Conservation (phyloP, 2,888 invertebrate species). For the Clepsis dumicolana region DNA sequence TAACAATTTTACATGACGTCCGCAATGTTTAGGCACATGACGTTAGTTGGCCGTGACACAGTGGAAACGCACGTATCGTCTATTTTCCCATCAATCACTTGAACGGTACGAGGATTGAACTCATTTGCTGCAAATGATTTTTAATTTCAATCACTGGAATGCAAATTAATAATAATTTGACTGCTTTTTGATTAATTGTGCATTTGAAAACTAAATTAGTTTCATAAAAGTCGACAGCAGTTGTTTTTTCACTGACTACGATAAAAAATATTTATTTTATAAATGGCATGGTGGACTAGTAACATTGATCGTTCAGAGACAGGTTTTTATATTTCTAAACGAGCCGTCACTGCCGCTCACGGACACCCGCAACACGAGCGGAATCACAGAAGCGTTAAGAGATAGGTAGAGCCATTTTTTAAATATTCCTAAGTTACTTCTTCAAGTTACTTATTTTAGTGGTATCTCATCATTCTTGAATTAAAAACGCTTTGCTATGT, state of each 20-base stretch:
- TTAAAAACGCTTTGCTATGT: too few relatives aligned
- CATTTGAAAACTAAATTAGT: background rate
- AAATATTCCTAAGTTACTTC: too few relatives aligned
- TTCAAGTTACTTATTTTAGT: too few relatives aligned
- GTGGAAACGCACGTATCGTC: slow-evolving; percentile 9
- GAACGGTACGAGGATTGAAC: slow-evolving; percentile 25
- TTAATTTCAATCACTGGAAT: slow-evolving; percentile 28
- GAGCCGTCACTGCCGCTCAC: too few relatives aligned
- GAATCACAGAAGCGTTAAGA: too few relatives aligned
- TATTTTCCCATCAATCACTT: slow-evolving; percentile 38
- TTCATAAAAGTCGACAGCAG: background rate
- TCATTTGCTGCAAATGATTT: slow-evolving; percentile 36
- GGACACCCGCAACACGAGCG: too few relatives aligned
- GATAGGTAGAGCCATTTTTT: too few relatives aligned
- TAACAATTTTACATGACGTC: background rate
- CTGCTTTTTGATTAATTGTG: slow-evolving; percentile 18
- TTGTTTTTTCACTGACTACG: background rate
- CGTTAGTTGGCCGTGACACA: background rate
- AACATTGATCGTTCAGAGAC: too few relatives aligned
- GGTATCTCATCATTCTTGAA: too few relatives aligned
- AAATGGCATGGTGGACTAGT: too few relatives aligned
- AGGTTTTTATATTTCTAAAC: too few relatives aligned
- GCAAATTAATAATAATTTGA: slow-evolving; percentile 38
- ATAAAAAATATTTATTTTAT: background rate
- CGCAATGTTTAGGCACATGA: background rate